Percentiles rank a stretch among this genome's conserved stretches.
These are phyloP conservation scores for Hydrolagus affinis DNA, from an alignment of 2,113 vertebrate species.

Conservation along the genomic window DNA sequence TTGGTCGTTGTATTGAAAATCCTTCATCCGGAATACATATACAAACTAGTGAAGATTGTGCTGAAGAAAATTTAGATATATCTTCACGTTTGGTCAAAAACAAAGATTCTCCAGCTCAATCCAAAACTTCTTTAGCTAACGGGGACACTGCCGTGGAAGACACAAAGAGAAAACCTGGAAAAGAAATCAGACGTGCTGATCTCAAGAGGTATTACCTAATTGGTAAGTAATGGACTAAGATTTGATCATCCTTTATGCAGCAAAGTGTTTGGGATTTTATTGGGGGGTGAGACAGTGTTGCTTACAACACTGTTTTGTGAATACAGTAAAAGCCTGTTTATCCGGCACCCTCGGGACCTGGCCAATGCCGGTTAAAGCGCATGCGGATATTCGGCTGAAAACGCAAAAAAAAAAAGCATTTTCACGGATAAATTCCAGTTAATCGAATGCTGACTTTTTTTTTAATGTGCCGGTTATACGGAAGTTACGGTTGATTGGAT, in stretches of 20 bases:
- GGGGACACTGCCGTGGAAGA: constrained; percentile 6
- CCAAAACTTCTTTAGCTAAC: not conserved
- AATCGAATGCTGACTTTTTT: too few relatives aligned
- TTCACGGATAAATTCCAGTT: too few relatives aligned
- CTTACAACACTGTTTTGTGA: too few relatives aligned
- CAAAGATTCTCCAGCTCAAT: not conserved
- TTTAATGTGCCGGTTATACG: too few relatives aligned
- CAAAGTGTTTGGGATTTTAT: too few relatives aligned
- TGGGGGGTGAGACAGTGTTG: too few relatives aligned
- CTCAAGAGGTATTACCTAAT: not conserved
- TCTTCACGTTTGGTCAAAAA: constrained; percentile 1
- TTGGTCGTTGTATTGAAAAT: not conserved
- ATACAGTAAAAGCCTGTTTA: too few relatives aligned
- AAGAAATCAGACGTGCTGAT: constrained; percentile 20
- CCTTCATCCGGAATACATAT: not conserved
- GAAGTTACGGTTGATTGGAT: too few relatives aligned
- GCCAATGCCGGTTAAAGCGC: too few relatives aligned
- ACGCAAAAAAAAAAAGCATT: too few relatives aligned
- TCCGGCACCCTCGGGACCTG: too few relatives aligned
- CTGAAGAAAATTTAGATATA: constrained; percentile 5
- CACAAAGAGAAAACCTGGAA: not conserved
- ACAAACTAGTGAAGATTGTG: constrained; percentile 6
- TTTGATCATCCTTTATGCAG: not conserved
- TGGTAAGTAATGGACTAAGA: constrained; percentile 15
- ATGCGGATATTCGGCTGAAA: too few relatives aligned